Evolutionary conservation across 2,888 invertebrate species (phyloP), one percentile per base, ranked within the genome.

Genomic region (Clivina fossor): DNA sequence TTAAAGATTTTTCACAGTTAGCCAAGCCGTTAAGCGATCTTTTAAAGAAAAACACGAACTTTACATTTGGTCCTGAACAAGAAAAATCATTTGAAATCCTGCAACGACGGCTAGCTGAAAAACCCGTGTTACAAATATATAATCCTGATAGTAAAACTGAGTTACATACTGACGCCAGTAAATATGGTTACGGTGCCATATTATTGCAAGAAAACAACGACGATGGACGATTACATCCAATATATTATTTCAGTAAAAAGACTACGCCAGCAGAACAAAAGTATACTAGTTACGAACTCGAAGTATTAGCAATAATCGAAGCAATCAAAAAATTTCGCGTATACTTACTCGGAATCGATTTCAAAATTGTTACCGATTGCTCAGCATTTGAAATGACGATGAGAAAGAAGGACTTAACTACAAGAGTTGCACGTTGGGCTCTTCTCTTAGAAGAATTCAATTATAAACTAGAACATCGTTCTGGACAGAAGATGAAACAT

Each of bases 271-370:
- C 32, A 7, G 32, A 32, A 13, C 24, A 53, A 38, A 38, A 38
- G 16, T 38, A 19, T n/a, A 38, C 8, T n/a, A 37, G 37, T 24
- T 33, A 56, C n/a, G 15, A 26, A 5, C 22, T 60, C 1, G 55
- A 57, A 37, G 57, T 59, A 2, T 9, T 60, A 26, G 50, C 46
- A 2, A 44, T 57, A 4, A 33, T 58, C 26, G 50, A 59, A 57
- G 44, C 54, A 32, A 4, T 54, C 8, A 48, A 54, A 18, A 49
- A 48, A 28, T 71, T 70, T 56, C 58, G 68, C 13, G 62, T 62
- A 1, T 72, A 71, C 51, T 41, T 72, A 1, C 58, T 66, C 3
- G 67, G 66, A 3, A 59, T 64, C 2, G 16, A 28, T 2, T 71
- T 72, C 48, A 64, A 63, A 44, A 50, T 68, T 19, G 40, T 66